Conservation (phyloP, 2,888 invertebrate species). For the Augiades crinisus region DNA sequence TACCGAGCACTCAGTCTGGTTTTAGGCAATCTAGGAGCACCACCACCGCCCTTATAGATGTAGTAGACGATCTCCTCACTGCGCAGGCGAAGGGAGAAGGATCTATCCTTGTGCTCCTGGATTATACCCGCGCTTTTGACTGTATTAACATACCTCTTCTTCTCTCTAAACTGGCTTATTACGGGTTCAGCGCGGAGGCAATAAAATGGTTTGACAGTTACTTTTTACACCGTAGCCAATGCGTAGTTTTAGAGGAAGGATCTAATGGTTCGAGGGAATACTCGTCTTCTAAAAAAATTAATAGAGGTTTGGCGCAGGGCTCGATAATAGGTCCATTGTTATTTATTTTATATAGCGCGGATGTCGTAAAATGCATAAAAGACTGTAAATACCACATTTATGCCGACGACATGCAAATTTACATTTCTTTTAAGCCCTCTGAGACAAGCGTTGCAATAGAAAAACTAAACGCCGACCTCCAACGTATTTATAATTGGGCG, state of each 20-base stretch:
- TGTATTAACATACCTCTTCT: slow-evolving; percentile 27
- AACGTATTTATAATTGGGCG: neutral
- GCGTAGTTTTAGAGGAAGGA: neutral
- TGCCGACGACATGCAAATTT: no score
- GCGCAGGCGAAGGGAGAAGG: slow-evolving; percentile 32
- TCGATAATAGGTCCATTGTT: neutral
- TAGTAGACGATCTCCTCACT: slow-evolving; percentile 35
- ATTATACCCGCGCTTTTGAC: slow-evolving; percentile 24
- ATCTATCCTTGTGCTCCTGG: no score
- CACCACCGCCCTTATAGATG: slow-evolving; percentile 37
- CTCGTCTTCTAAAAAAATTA: neutral
- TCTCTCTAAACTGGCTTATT: slow-evolving; percentile 28
- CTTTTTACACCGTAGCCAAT: neutral
- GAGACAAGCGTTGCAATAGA: neutral
- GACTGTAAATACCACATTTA: no score
- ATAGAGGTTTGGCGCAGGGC: neutral
- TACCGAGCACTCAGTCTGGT: slow-evolving; percentile 38
- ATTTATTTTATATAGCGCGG: no score
- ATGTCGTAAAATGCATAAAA: neutral
- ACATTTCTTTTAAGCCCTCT: no score
- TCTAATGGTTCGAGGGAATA: no score
- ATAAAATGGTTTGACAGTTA: slow-evolving; percentile 6
- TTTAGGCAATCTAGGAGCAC: slow-evolving; percentile 37
- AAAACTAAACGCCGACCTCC: neutral
- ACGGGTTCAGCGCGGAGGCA: slow-evolving; percentile 21